Evolutionary conservation across 92 coral and sea anemone genomes (phyloP), one percentile per base, ranked within the genome.

Genomic region (Heteractis magnifica): DNA sequence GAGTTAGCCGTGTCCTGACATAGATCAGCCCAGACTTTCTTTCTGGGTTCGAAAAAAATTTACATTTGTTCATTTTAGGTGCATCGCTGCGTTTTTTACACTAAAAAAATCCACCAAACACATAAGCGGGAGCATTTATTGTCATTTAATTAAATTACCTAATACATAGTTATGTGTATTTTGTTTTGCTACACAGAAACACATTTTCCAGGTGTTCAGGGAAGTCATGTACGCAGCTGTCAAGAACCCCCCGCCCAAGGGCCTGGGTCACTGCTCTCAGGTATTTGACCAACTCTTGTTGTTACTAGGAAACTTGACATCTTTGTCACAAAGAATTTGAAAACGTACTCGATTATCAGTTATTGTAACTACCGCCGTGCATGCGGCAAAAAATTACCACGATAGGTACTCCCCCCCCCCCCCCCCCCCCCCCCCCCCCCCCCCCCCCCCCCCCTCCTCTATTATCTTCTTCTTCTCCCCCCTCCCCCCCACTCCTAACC

Each of bases 201-300:
- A 91, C 82, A 83, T 95, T 16, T 87, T 89, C 65, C 85, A 88
- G 74, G 81, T 92, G 75, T 87, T 95, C 73, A 92, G 85, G 58
- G 94, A 89, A 60, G 82, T 95, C 64, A 88, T 95, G 44, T 91
- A 93, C 71, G 93, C 98, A 1, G 96, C 99, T 10, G 58, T 91
- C 56, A 90, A 89, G 16, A 90, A 92, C 9, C 89, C 91, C 6
- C 93, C 99, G 1, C 99, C 99, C 5, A 83, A 86, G 68, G 97
- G 93, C 50, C 82, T 96, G 70, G 91, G 91, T 5, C 95, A 92
- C 83, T 96, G 84, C 58, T 44, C 90, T 73, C 92, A 92, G 94
- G 99, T 68, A 68, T 4, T 4, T 65, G 72, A n/a, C 19, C 9
- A 18, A 55, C 19, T 62, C 58, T 53, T 12, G 58, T 12, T 53